These are phyloP conservation scores for Prunella fulvescens DNA, from an alignment of 2,113 vertebrate species.

Conservation along the genomic window DNA sequence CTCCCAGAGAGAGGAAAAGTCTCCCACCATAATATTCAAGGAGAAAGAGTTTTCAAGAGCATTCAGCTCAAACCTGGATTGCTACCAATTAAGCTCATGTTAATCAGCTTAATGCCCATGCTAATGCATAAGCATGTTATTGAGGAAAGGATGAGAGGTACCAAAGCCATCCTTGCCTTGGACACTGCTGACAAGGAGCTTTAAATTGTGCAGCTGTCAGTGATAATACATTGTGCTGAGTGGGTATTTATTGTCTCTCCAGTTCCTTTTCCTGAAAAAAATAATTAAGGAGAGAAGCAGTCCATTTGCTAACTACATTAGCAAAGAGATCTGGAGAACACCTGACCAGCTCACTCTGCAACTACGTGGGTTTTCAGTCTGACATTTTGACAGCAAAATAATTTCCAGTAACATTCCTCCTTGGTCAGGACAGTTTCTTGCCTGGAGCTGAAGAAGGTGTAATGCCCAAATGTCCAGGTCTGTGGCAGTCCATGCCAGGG, in stretches of 20 bases:
- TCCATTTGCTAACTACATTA: background rate
- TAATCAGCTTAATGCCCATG: background rate
- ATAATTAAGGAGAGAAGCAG: background rate
- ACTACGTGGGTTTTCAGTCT: background rate
- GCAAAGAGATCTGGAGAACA: background rate
- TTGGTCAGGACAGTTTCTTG: background rate
- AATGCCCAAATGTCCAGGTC: background rate
- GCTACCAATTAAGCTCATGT: background rate
- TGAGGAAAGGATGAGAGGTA: background rate
- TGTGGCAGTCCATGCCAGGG: too few species aligned
- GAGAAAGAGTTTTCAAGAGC: background rate
- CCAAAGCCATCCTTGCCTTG: background rate
- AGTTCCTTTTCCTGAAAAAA: background rate
- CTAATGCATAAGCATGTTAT: background rate
- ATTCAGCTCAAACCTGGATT: background rate
- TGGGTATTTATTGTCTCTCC: background rate
- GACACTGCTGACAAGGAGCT: background rate
- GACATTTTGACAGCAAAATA: background rate
- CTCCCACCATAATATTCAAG: background rate
- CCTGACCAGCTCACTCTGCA: background rate
- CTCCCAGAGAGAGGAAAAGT: background rate
- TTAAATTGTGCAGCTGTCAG: background rate
- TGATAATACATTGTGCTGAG: background rate
- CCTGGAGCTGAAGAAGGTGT: background rate
- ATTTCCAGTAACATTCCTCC: background rate